Evolutionary conservation across 1,140 invertebrate genomes (phyloP).

Genomic region (Pogonognathellus flavescens): DNA sequence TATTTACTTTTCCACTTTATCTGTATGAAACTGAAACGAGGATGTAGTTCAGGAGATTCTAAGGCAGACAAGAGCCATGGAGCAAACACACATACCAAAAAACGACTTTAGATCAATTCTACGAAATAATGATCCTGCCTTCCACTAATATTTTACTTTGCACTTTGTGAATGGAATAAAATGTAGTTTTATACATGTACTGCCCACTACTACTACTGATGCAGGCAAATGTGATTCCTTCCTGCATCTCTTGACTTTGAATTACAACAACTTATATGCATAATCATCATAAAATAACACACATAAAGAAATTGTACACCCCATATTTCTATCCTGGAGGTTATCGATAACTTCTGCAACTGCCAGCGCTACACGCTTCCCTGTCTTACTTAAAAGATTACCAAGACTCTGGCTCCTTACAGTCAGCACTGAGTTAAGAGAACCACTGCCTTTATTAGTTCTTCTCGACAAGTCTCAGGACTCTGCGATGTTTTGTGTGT

Average conservation of each 20-base stretch:
- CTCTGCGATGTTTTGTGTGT: slow-evolving; percentile 6
- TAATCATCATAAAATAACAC: slow-evolving; percentile 30
- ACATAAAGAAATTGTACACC: slow-evolving; percentile 40
- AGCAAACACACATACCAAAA: background rate
- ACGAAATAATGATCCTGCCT: background rate
- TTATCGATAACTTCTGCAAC: slow-evolving; percentile 1
- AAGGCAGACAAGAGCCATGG: background rate
- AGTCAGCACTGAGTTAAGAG: no score
- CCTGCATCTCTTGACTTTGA: slow-evolving; percentile 17
- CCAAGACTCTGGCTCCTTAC: no score
- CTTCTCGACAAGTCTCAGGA: background rate
- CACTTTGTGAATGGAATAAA: slow-evolving; percentile 9
- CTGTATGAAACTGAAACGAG: background rate
- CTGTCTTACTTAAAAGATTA: no score
- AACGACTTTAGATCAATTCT: background rate
- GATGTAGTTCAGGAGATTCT: background rate
- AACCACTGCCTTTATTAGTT: no score
- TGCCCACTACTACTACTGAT: background rate
- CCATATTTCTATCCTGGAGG: slow-evolving; percentile 24
- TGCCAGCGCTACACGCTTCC: background rate
- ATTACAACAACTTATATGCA: slow-evolving; percentile 8
- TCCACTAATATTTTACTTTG: background rate
- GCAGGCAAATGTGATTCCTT: no score
- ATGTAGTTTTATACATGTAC: background rate
- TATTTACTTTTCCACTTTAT: background rate